phyloP scores from a whole-genome alignment of 2,797 vertebrate genomes.

The Coranthus polyacanthus region DNA sequence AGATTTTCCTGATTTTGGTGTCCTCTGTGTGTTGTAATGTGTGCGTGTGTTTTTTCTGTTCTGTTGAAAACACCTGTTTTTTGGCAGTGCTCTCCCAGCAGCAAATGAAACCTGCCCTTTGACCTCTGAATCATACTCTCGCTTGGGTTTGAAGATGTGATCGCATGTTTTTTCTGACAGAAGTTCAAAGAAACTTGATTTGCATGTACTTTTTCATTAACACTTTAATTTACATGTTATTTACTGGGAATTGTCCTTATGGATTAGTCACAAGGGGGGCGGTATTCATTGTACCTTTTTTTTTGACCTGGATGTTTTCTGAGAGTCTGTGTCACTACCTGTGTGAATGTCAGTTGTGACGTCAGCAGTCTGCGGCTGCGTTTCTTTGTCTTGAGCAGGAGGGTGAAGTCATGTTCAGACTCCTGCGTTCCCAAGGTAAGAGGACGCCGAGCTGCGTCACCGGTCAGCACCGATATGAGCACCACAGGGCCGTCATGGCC shows the following conservation, averaged over 20 bases:
- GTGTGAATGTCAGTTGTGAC: background rate
- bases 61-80: background rate
- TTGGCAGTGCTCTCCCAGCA: conserved; percentile 42
- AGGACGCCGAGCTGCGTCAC: conserved; percentile 55
- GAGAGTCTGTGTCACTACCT: background rate
- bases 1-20: no score
- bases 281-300: no score
- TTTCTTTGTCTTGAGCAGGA: conserved; percentile 58
- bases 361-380: background rate
- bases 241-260: no score
- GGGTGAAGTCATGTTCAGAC: conserved; percentile 86
- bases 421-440: conserved; percentile 71
- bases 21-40: background rate
- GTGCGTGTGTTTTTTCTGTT: background rate
- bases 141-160: background rate
- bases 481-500: conserved; percentile 87
- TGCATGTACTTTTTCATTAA: no score
- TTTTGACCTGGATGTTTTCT: background rate
- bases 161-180: background rate
- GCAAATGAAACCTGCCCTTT: conserved; percentile 22
- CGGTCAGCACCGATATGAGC: conserved; percentile 70
- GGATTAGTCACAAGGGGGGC: no score
- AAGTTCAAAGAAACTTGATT: background rate
- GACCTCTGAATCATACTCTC: background rate
- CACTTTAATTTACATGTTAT: no score